Base-by-base conservation (phyloP, 2,888 invertebrate species). In the Pristionchus maxplancki region DNA sequence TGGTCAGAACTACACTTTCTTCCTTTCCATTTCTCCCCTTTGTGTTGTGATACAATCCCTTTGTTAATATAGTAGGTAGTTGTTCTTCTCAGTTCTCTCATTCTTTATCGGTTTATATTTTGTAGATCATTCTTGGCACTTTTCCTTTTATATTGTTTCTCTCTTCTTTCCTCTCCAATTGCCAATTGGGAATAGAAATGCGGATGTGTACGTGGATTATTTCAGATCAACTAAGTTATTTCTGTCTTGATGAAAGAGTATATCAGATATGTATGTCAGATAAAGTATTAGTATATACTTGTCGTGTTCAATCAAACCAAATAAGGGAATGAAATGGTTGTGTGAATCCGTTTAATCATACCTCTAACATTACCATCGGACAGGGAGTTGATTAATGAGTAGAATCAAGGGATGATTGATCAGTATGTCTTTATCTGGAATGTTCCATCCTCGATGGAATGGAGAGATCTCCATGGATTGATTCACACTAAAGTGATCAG, bases 101-200 rank as follows among this genome's bases (percentile, higher is more conserved):
- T 48, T 78, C 78, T 78, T 78, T 78, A 28, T 78, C 78, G 78
- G 78, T 78, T 78, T n/a, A 44, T 28, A 78, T 78, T 78, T 78
- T 78, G 78, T 78, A 78, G 78, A 83, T 83, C 53, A 83, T 40
- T 81, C 81, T 83, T 83, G 34, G 37, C 82, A 83, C 53, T 53
- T 50, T 83, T 53, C 44, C 34, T 53, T 53, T 53, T 34, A n/a
- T 53, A 8, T 53, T 44, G 28, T 83, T 53, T 81, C 28, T 44
- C 31, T 84, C 17, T 84, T 84, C 58, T 64, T 50, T 64, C 64
- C 53, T 83, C 44, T 64, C 64, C 48, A 28, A 64, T 64, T 85
- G 85, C 85, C 85, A 85, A 85, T 64, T 62, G 85, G 85, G 85
- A 83, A 50, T 85, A 85, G 85, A 48, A 84, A n/a, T 24, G 85